Evolutionary conservation across 2,888 invertebrate genomes (phyloP).

Genomic region (Strigamia maritima): DNA sequence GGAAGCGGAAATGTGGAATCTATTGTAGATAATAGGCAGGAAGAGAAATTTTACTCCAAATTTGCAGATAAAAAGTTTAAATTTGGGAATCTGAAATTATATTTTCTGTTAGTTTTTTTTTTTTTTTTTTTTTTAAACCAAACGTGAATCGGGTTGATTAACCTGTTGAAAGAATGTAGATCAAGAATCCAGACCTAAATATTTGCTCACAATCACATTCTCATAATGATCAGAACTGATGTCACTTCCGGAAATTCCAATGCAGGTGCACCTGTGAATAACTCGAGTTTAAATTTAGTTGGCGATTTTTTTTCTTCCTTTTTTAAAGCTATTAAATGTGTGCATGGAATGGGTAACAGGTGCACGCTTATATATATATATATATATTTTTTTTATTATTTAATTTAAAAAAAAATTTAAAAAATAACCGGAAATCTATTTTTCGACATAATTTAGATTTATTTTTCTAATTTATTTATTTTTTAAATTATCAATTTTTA

Average conservation of each 20-base stretch:
- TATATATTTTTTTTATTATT: no score
- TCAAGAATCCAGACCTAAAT: slow-evolving; percentile 17
- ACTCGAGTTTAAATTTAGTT: slow-evolving; percentile 22
- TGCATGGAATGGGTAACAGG: slow-evolving; percentile 1
- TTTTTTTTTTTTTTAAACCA: neutral
- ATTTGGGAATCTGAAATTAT: neutral
- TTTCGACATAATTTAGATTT: neutral
- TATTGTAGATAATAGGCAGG: slow-evolving; percentile 1
- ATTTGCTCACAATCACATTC: neutral
- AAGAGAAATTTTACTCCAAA: slow-evolving; percentile 11
- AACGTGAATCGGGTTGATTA: neutral
- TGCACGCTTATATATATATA: neutral
- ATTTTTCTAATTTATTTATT: neutral
- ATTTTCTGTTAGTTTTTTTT: neutral
- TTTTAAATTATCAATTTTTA: neutral
- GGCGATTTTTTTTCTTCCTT: neutral
- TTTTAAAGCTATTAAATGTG: neutral
- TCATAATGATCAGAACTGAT: slow-evolving; percentile 17
- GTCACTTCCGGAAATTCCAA: slow-evolving; percentile 24
- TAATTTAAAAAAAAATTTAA: neutral
- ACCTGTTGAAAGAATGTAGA: slow-evolving; percentile 20
- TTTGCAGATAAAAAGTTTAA: neutral
- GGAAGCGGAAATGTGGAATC: slow-evolving; percentile 8
- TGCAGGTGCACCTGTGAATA: slow-evolving; percentile 23
- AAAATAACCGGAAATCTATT: neutral